Evolutionary conservation across 2,797 vertebrate species (phyloP).

Genomic region (Poeciliopsis infans): DNA sequence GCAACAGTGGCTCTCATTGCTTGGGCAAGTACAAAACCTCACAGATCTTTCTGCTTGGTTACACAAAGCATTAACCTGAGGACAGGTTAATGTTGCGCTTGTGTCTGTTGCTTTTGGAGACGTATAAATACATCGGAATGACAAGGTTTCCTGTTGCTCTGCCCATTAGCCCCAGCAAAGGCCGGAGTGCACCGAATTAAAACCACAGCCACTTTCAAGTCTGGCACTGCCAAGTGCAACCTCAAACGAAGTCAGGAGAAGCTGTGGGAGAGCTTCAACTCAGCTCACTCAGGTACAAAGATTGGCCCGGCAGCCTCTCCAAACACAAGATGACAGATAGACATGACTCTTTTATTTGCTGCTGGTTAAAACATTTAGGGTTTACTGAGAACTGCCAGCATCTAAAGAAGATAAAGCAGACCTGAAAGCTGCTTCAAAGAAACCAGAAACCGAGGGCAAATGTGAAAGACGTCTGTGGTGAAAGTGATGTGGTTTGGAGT

Average conservation of each 20-base stretch:
- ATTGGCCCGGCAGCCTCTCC: constrained; percentile 22
- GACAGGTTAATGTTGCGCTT: constrained; percentile 17
- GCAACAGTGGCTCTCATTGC: constrained; percentile 78
- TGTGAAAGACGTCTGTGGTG: constrained; percentile 69
- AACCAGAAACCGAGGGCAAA: constrained; percentile 66
- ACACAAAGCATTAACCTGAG: constrained; percentile 52
- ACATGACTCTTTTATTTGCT: constrained; percentile 43
- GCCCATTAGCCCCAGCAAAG: constrained; percentile 69
- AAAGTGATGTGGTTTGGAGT: constrained; percentile 68
- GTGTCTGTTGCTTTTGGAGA: constrained; percentile 39
- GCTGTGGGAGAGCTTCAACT: constrained; percentile 85
- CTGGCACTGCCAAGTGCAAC: constrained; percentile 91
- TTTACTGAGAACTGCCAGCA: constrained; percentile 57
- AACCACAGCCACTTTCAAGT: constrained; percentile 92
- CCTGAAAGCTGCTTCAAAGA: constrained; percentile 66
- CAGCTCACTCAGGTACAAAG: constrained; percentile 88
- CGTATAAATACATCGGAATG: constrained; percentile 35
- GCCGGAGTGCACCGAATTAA: constrained; percentile 84
- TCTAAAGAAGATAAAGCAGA: constrained; percentile 63
- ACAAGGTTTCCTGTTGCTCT: constrained; percentile 28
- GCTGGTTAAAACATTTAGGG: constrained; percentile 47
- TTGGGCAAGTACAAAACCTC: constrained; percentile 75
- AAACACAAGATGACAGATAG: constrained; percentile 49
- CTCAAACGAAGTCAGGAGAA: constrained; percentile 90
- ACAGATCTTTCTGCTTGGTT: constrained; percentile 55